Base-by-base conservation (phyloP, 2,888 invertebrate species). In the Polylopha cassiicola region DNA sequence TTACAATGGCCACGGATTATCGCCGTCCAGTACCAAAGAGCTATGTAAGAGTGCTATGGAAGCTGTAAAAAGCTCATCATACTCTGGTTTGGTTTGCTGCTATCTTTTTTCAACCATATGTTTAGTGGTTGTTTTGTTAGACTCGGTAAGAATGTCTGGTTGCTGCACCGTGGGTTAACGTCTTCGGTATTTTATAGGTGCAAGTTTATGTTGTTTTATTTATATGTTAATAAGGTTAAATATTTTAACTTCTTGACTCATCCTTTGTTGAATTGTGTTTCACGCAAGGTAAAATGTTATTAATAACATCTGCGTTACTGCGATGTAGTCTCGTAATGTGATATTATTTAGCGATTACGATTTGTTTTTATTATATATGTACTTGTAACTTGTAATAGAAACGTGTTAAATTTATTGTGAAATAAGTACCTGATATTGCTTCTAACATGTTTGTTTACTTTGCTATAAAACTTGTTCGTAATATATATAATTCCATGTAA, bases 41-140 rank as follows among this genome's bases (percentile, higher is more conserved):
- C 73, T 70, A 64, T 53, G 46, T 37, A 60, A 65, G 63, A 53
- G 55, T 51, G 59, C 59, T 62, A 65, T 72, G 65, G 68, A 75
- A 66, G 65, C 61, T 66, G 61, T 60, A 54, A 44, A 49, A 58
- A 62, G 55, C 60, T 60, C 61, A 58, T 50, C 47, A 46, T 48
- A 52, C 72, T 73, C 77, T 58, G 44, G 51, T 48, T 54, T 46
- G 51, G 42, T 77, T 65, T 63, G 54, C 62, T 66, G 62, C 64
- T 72, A 74, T 70, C 65, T 73, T 79, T 79, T 80, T 79, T 70
- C 69, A 68, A 66, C 70, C 80, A 81, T 77, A 73, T 81, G 80
- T 79, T 80, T 77, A 72, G 68, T 75, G 74, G 75, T 78, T 67
- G 71, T 77, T 76, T 75, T 75, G 78, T 72, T 81, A 73, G 73